A percentile compares a stretch with the other conserved stretches of the same genome.
Evolutionary conservation across 2,113 vertebrate species (phyloP).

Genomic region (Psettodes erumei): DNA sequence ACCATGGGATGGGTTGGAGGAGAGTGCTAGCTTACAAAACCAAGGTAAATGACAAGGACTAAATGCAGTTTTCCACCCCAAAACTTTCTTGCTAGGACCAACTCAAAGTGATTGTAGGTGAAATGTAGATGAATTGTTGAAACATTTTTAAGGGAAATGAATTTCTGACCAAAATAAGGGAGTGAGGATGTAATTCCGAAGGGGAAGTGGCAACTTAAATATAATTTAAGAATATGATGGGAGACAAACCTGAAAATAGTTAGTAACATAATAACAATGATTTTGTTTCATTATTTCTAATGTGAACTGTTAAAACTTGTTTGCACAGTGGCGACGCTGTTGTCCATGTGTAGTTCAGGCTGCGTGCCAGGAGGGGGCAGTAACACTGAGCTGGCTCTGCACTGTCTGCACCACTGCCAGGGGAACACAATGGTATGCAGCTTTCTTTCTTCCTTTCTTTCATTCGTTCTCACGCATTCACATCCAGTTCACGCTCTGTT

Average conservation of each 20-base stretch:
- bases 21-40: constrained; percentile 57
- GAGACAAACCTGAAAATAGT: background rate
- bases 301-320: background rate
- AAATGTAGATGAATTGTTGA: rapidly evolving
- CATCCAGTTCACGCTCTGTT: background rate
- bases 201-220: no score
- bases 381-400: constrained; percentile 84
- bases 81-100: background rate
- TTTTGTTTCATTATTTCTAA: background rate
- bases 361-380: constrained; percentile 84
- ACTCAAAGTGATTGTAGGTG: background rate
- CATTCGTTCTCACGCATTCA: background rate
- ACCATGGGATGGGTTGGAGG: constrained; percentile 71
- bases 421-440: constrained; percentile 80
- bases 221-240: background rate
- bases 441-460: background rate
- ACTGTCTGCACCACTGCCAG: constrained; percentile 78
- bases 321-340: constrained; percentile 79
- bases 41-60: constrained; percentile 66
- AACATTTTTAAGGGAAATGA: no score
- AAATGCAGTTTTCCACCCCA: background rate
- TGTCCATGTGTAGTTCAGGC: constrained; percentile 83
- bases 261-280: no score
- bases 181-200: no score
- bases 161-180: no score